Base-by-base conservation (phyloP, 2,888 invertebrate genomes). In the Tetropium fuscum region DNA sequence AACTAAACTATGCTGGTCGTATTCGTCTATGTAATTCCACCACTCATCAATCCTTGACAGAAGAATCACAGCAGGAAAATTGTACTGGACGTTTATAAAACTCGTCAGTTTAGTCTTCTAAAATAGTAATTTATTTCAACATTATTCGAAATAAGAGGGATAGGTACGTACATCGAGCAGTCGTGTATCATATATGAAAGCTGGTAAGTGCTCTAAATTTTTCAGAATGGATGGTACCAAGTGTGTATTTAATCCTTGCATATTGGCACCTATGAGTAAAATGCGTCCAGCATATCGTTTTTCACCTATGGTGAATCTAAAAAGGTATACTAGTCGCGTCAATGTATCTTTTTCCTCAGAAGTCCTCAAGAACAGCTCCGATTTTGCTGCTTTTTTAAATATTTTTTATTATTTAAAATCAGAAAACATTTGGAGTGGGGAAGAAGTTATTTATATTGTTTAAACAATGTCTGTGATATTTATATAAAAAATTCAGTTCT, bases 141-240 rank as follows among this genome's bases (percentile, higher is more conserved):
- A 27, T 8, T 27, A 30, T 16, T 25, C 19, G 13, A 10, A 56
- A 30, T 7, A 7, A 3, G 8, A 30, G n/a, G 10, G 10, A 15
- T 16, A 10, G 7, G 20, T 6, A 58, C 53, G 48, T 63, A 71
- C 70, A 41, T 69, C 64, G 11, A 64, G 63, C 8, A 72, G 43
- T 41, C 64, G 63, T 3, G 66, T 60, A 45, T 84, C 83, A 11
- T 85, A 71, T n/a, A 82, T 78, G 61, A 81, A 80, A 20, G 80
- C 77, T 0, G 84, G 83, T 48, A 84, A 69, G 70, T 81, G 81
- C 74, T 88, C 88, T 49, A 88, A 76, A 36, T 80, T 77, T 73
- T 87, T 86, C 27, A 89, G 77, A 22, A 88, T 67, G 1, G 87
- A 87, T 3, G 88, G 88, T n/a, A 86, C 83, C 25, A 88, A 76